Conservation (phyloP, 2,797 vertebrate genomes). For the Rhabdophis nuchalis region DNA sequence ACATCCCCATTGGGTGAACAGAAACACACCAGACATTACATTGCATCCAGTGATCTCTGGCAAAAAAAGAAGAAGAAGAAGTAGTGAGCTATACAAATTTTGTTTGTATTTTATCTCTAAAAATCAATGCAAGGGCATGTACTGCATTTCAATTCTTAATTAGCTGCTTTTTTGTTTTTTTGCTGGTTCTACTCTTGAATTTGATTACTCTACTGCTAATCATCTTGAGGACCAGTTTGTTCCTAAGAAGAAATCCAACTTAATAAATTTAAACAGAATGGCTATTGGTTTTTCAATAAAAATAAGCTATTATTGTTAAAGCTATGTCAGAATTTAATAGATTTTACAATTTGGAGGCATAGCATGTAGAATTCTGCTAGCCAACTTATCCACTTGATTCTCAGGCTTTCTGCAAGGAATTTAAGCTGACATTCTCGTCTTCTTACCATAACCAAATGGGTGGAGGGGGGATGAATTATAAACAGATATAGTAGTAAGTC, state of each 20-base stretch:
- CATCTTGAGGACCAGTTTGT: neutral
- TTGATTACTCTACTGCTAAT: neutral
- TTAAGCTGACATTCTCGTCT: neutral
- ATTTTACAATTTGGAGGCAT: neutral
- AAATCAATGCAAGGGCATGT: neutral
- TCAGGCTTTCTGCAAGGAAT: neutral
- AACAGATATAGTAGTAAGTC: neutral
- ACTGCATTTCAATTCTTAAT: neutral
- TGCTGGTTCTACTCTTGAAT: neutral
- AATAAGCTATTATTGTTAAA: neutral
- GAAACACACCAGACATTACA: neutral
- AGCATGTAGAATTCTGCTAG: neutral
- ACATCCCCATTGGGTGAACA: neutral
- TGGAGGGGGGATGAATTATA: neutral
- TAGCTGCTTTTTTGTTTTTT: neutral
- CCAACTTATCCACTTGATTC: neutral
- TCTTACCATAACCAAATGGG: neutral
- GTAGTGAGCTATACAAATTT: neutral
- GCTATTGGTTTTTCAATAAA: neutral
- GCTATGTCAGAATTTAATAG: neutral
- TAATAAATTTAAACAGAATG: neutral
- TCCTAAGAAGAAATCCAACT: neutral
- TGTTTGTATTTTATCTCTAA: neutral
- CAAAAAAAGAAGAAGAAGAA: neutral
- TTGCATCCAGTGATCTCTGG: neutral